These are phyloP conservation scores for Zaprionus tsacasi DNA, from an alignment of 1,140 invertebrate species.

Conservation along the genomic window DNA sequence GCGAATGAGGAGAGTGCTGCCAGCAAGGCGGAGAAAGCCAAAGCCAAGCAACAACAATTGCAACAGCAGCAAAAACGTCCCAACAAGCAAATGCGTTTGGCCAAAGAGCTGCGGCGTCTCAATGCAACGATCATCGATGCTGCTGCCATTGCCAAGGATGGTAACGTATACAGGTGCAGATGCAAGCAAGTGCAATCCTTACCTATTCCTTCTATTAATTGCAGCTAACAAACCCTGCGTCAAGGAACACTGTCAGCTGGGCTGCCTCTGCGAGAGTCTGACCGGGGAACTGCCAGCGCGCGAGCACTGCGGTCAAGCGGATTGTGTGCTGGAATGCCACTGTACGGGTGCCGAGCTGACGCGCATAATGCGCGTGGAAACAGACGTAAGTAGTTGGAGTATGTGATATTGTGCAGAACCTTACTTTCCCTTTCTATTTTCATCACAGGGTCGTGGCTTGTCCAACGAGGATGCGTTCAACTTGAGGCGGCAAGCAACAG, in stretches of 20 bases:
- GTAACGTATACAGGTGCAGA: constrained; percentile 31
- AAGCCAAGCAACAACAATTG: constrained; percentile 25
- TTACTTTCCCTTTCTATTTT: background rate
- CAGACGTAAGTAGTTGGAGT: constrained; percentile 49
- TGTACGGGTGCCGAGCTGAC: constrained; percentile 60
- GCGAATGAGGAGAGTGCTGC: constrained; percentile 32
- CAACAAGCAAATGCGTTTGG: constrained; percentile 67
- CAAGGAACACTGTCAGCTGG: constrained; percentile 70
- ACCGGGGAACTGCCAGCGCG: constrained; percentile 44
- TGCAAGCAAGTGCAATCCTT: background rate
- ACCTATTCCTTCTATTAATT: background rate
- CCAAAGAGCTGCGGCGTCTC: constrained; percentile 72
- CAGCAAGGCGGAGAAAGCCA: constrained; percentile 19
- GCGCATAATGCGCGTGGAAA: constrained; percentile 71
- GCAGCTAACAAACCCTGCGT: constrained; percentile 64
- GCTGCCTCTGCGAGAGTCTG: constrained; percentile 77
- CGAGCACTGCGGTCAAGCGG: constrained; percentile 69
- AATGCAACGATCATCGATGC: constrained; percentile 83
- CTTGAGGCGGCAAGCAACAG: constrained; percentile 73
- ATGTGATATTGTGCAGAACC: background rate
- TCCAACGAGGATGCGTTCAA: constrained; percentile 81
- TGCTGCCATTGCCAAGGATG: constrained; percentile 60
- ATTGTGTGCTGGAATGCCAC: constrained; percentile 67
- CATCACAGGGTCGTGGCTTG: constrained; percentile 61
- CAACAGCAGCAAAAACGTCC: constrained; percentile 23